phyloP scores from a whole-genome alignment of 2,888 invertebrate genomes.

The Vesta saturnalis region DNA sequence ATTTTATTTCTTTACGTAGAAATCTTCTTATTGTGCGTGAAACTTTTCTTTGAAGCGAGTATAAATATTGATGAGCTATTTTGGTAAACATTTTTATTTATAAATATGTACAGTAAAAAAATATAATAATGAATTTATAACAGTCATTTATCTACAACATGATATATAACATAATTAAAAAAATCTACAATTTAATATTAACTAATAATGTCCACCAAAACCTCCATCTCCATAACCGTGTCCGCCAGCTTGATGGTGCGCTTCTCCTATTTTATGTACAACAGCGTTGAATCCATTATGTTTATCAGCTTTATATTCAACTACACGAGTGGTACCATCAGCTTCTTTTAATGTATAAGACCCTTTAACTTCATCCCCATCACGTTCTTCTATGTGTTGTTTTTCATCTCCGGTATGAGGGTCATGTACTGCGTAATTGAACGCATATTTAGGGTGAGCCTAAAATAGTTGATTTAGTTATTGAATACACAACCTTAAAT shows the following conservation, averaged over 20 bases:
- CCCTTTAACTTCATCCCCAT: constrained; percentile 71
- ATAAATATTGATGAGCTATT: too few relatives aligned
- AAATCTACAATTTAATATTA: background rate
- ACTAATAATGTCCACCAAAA: constrained; percentile 23
- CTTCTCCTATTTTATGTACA: constrained; percentile 65
- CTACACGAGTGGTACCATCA: constrained; percentile 68
- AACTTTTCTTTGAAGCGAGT: too few relatives aligned
- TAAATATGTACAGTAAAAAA: constrained; percentile 6
- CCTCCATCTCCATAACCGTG: constrained; percentile 18
- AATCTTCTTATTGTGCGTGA: too few relatives aligned
- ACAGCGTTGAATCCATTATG: constrained; percentile 70
- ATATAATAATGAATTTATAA: background rate
- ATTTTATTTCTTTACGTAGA: too few relatives aligned
- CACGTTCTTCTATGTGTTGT: constrained; percentile 70
- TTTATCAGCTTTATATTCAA: constrained; percentile 69
- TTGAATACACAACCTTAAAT: background rate
- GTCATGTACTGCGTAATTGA: constrained; percentile 70
- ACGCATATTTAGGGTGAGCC: constrained; percentile 69
- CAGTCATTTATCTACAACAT: background rate
- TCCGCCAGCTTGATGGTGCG: constrained; percentile 16
- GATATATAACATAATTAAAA: constrained; percentile 2
- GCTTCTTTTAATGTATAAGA: constrained; percentile 68
- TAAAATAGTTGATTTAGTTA: constrained; percentile 52
- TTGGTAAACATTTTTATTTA: background rate
- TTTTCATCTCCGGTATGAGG: constrained; percentile 70